A percentile compares a stretch with the other conserved stretches of the same genome.
Evolutionary conservation across 2,113 vertebrate species (phyloP).

Genomic region (Aptenodytes patagonicus): DNA sequence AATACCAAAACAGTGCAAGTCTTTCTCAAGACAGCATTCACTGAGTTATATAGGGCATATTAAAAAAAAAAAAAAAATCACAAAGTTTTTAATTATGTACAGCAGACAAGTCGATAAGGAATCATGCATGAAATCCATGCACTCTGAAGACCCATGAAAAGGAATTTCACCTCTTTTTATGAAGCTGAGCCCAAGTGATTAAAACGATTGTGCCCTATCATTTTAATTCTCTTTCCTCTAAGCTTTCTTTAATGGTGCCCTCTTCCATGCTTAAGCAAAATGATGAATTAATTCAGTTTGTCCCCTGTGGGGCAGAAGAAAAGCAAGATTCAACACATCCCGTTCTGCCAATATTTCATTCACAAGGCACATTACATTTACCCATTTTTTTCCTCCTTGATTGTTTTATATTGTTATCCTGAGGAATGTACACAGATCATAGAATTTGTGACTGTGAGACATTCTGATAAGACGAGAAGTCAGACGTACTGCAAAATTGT

Average conservation of each 20-base stretch:
- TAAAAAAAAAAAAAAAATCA: background rate
- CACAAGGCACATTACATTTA: constrained; percentile 6
- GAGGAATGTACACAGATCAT: background rate
- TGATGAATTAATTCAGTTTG: constrained; percentile 49
- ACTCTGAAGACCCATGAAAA: constrained; percentile 48
- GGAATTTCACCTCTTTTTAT: constrained; percentile 52
- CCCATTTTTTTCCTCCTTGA: background rate
- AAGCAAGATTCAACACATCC: constrained; percentile 32
- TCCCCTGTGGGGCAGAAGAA: constrained; percentile 37
- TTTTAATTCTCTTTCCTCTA: constrained; percentile 54
- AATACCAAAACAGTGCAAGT: background rate
- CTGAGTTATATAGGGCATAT: background rate
- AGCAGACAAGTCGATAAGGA: background rate
- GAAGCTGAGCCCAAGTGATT: constrained; percentile 46
- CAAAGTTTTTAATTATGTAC: constrained; percentile 22
- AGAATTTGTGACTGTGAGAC: background rate
- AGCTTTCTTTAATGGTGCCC: constrained; percentile 42
- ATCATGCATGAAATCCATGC: constrained; percentile 40
- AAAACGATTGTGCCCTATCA: constrained; percentile 32
- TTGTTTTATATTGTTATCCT: constrained; percentile 27
- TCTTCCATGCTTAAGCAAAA: constrained; percentile 47
- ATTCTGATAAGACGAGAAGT: background rate
- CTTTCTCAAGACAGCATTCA: background rate
- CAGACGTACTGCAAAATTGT: background rate
- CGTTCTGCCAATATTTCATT: constrained; percentile 31